Evolutionary conservation across 1,140 invertebrate genomes (phyloP).

Genomic region (Cryptotermes secundus): DNA sequence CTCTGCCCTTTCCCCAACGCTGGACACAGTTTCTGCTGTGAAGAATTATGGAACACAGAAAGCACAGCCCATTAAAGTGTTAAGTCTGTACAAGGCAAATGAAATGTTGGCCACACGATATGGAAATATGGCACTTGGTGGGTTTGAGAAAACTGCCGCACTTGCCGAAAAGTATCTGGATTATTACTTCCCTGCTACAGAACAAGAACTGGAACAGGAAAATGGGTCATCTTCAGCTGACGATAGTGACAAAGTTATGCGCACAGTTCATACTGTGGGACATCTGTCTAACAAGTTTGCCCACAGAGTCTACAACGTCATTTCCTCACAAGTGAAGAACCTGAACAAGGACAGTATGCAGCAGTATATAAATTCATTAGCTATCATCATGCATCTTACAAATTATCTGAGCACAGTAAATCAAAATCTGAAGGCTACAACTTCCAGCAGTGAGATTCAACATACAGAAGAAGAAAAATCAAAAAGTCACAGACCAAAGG

Average conservation of each 20-base stretch:
- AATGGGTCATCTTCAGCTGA: constrained; percentile 48
- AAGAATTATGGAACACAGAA: constrained; percentile 48
- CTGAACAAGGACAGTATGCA: constrained; percentile 60
- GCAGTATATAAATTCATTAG: constrained; percentile 58
- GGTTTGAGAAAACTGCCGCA: constrained; percentile 60
- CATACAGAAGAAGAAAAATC: not conserved
- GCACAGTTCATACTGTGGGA: constrained; percentile 68
- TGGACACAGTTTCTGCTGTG: constrained; percentile 53
- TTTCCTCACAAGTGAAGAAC: constrained; percentile 58
- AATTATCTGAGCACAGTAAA: constrained; percentile 51
- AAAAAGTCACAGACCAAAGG: too few relatives aligned
- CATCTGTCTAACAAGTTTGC: constrained; percentile 67
- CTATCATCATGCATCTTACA: constrained; percentile 62
- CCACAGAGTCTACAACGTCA: constrained; percentile 63
- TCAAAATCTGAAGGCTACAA: not conserved
- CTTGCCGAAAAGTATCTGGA: constrained; percentile 63
- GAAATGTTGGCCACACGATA: constrained; percentile 64
- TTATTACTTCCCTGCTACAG: constrained; percentile 62
- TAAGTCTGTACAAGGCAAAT: constrained; percentile 69
- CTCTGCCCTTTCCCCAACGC: constrained; percentile 60
- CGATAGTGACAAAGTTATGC: constrained; percentile 63
- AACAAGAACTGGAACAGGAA: constrained; percentile 32
- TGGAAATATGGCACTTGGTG: constrained; percentile 60
- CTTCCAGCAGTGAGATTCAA: not conserved
- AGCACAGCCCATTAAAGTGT: constrained; percentile 61